Conservation (phyloP, 2,797 vertebrate species). For the Cynopterus sphinx region DNA sequence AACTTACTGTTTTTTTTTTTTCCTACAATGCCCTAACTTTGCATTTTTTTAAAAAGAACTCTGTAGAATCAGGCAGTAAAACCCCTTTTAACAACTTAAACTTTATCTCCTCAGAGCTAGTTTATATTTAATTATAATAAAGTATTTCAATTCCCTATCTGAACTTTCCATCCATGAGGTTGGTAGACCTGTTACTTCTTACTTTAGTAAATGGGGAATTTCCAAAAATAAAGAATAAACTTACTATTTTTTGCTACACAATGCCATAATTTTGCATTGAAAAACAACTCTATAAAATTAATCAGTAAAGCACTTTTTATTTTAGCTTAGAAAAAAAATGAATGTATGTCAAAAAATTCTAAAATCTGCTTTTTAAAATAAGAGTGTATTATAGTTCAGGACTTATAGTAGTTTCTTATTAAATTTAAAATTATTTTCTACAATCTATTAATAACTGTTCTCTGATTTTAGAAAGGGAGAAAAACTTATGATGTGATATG, state of each 20-base stretch:
- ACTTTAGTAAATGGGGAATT: neutral
- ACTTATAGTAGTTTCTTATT: neutral
- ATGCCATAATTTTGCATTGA: neutral
- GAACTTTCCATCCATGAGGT: neutral
- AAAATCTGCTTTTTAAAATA: neutral
- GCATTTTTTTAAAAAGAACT: neutral
- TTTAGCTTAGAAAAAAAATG: neutral
- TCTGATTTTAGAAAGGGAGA: neutral
- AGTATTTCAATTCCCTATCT: neutral
- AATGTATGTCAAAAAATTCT: neutral
- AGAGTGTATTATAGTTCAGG: neutral
- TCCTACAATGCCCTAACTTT: neutral
- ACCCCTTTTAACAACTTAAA: neutral
- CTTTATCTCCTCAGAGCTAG: conserved; percentile 29
- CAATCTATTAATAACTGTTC: neutral
- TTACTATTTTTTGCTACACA: neutral
- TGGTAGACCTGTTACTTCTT: neutral
- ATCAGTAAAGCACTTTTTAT: neutral
- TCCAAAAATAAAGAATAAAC: neutral
- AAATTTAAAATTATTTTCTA: neutral
- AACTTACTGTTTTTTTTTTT: neutral
- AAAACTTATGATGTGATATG: neutral
- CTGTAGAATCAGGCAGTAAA: no score
- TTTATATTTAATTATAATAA: conserved; percentile 48
- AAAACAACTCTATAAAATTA: neutral